A percentile compares a stretch with the other conserved stretches of the same genome.
phyloP scores from a whole-genome alignment of 2,113 vertebrate species.

The Poecile atricapillus region DNA sequence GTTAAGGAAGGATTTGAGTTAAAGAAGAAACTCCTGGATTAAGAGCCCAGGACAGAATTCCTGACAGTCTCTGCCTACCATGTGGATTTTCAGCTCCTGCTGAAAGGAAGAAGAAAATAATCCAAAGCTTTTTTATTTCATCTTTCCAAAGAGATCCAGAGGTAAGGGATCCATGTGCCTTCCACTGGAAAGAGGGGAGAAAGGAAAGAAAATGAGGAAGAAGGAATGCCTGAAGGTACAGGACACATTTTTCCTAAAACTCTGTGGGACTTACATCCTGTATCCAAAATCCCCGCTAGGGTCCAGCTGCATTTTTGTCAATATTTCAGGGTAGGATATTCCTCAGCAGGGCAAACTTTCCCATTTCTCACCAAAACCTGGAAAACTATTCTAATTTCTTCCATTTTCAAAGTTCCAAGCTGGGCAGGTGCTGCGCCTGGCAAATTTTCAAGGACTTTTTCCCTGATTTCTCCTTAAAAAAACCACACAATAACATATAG shows the following conservation, averaged over 20 bases:
- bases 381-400: background rate
- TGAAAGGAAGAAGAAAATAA: background rate
- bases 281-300: background rate
- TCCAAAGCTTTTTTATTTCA: background rate
- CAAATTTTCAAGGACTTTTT: background rate
- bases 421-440: background rate
- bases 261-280: background rate
- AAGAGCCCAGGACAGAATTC: background rate
- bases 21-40: background rate
- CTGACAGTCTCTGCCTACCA: background rate
- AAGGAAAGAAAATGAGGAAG: background rate
- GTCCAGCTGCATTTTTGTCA: background rate
- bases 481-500: background rate
- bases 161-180: background rate
- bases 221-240: background rate
- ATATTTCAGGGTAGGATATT: background rate
- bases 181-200: background rate
- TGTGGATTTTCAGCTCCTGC: background rate
- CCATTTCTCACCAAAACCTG: background rate
- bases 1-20: no score
- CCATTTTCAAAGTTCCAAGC: background rate
- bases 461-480: background rate
- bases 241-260: background rate
- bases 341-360: background rate
- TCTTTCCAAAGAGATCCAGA: background rate